These are phyloP conservation scores for Bufotes viridis DNA, from an alignment of 2,797 vertebrate species.

Conservation along the genomic window DNA sequence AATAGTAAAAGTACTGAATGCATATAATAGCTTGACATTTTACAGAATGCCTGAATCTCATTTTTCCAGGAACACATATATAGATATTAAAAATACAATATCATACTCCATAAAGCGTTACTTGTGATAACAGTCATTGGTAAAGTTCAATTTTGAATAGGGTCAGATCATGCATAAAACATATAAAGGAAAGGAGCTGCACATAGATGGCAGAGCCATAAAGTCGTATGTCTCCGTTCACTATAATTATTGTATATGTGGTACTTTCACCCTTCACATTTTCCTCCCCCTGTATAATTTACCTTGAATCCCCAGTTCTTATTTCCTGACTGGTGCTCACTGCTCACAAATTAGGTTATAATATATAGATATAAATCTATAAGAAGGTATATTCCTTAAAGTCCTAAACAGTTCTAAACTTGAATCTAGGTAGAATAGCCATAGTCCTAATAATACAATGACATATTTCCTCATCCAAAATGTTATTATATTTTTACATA, in stretches of 20 bases:
- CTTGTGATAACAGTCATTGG: slow-evolving; percentile 6
- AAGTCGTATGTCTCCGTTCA: slow-evolving; percentile 29
- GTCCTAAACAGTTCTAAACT: slow-evolving; percentile 43
- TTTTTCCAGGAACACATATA: slow-evolving; percentile 2
- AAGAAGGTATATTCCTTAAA: slow-evolving; percentile 34
- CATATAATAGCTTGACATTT: background rate
- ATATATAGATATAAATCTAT: slow-evolving; percentile 50
- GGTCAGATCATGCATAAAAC: slow-evolving; percentile 40
- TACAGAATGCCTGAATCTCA: background rate
- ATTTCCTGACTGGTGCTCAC: slow-evolving; percentile 27
- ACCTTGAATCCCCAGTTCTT: slow-evolving; percentile 7
- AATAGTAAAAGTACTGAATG: background rate
- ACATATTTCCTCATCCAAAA: slow-evolving; percentile 53
- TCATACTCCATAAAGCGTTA: slow-evolving; percentile 29
- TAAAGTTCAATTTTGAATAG: slow-evolving; percentile 35
- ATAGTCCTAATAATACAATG: slow-evolving; percentile 41
- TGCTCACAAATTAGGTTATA: slow-evolving; percentile 8
- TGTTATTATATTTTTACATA: slow-evolving; percentile 72
- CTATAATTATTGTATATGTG: slow-evolving; percentile 36
- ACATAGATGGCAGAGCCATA: slow-evolving; percentile 27
- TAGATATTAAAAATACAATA: slow-evolving; percentile 40
- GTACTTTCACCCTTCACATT: slow-evolving; percentile 51
- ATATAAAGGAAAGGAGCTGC: slow-evolving; percentile 30
- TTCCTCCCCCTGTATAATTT: slow-evolving; percentile 40
- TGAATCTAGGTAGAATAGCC: background rate